Evolutionary conservation across 2,888 invertebrate species (phyloP).

Genomic region (Philopedon plagiatum): DNA sequence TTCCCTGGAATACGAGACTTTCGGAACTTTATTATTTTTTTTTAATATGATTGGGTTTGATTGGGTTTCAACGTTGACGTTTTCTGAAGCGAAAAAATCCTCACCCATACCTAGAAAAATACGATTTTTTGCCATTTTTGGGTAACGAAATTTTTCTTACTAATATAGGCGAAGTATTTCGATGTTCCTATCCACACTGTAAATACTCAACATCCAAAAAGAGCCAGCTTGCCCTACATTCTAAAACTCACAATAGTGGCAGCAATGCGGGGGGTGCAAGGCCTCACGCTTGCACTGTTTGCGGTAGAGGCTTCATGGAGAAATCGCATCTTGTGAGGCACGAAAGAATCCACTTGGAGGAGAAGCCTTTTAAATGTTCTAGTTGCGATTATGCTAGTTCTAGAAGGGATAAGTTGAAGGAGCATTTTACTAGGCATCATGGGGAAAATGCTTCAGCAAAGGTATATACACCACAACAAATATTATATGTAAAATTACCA

Average conservation of each 20-base stretch:
- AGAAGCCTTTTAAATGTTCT: slow-evolving; percentile 76
- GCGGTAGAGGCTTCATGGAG: slow-evolving; percentile 76
- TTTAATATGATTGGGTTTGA: no score
- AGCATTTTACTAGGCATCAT: slow-evolving; percentile 71
- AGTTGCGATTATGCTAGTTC: slow-evolving; percentile 78
- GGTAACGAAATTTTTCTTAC: no score
- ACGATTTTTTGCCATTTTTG: no score
- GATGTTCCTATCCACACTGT: slow-evolving; percentile 75
- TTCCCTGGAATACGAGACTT: no score
- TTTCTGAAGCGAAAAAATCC: no score
- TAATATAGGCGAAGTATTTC: slow-evolving; percentile 74
- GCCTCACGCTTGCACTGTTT: slow-evolving; percentile 69
- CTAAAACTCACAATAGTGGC: slow-evolving; percentile 73
- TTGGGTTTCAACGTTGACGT: no score
- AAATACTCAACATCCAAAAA: slow-evolving; percentile 77
- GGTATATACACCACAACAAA: no score
- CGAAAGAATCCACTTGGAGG: slow-evolving; percentile 76
- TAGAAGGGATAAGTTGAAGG: slow-evolving; percentile 77
- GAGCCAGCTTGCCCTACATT: slow-evolving; percentile 76
- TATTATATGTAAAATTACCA: no score
- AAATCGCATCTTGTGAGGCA: slow-evolving; percentile 78
- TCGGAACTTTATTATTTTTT: no score
- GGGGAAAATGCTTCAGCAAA: slow-evolving; percentile 71
- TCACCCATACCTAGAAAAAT: no score
- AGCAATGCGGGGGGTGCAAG: slow-evolving; percentile 59